Conservation (phyloP, 2,797 vertebrate genomes). For the Kryptopterus vitreolus region DNA sequence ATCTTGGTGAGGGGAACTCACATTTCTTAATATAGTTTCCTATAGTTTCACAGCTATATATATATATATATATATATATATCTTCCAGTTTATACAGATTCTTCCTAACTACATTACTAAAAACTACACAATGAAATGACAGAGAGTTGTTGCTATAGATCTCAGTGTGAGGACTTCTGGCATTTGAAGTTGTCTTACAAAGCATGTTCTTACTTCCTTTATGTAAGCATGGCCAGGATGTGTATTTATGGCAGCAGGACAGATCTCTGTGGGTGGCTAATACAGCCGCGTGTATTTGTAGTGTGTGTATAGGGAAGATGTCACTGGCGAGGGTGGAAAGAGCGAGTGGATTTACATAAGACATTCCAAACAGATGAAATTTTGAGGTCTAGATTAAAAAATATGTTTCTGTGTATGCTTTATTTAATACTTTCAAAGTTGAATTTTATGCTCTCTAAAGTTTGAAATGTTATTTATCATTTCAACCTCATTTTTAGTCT, state of each 20-base stretch:
- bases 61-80: background rate
- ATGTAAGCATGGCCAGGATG: constrained; percentile 32
- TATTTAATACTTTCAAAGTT: background rate
- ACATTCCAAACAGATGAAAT: constrained; percentile 16
- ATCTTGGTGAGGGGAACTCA: constrained; percentile 2
- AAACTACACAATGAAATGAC: background rate
- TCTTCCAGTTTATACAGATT: background rate
- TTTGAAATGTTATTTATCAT: background rate
- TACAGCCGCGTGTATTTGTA: constrained; percentile 39
- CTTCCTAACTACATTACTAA: background rate
- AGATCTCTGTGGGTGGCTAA: constrained; percentile 32
- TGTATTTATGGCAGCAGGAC: constrained; percentile 40
- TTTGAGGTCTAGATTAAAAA: constrained; percentile 4
- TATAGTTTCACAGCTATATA: constrained; percentile 1
- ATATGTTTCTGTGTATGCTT: background rate
- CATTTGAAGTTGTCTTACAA: constrained; percentile 18
- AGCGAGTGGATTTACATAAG: constrained; percentile 29
- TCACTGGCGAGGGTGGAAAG: constrained; percentile 25
- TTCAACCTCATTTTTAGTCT: background rate
- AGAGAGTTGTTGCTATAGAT: background rate
- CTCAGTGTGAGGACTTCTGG: background rate
- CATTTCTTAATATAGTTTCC: constrained; percentile 10
- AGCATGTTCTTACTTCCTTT: constrained; percentile 33
- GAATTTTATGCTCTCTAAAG: background rate
- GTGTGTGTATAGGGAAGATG: constrained; percentile 18